Conservation (phyloP, 2,797 vertebrate species). For the Eutrigla gurnardus region DNA sequence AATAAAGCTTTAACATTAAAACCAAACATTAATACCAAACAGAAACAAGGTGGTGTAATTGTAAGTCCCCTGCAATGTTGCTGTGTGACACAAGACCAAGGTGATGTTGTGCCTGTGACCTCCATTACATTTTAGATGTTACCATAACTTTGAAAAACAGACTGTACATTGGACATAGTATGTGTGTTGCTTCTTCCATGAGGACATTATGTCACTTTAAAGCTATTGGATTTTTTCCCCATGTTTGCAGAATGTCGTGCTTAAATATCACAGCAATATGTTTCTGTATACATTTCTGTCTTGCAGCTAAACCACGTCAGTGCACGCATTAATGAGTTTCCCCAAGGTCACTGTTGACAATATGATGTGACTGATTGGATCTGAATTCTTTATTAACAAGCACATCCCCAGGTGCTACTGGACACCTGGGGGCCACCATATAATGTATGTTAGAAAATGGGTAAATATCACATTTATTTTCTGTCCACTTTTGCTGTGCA, state of each 20-base stretch:
- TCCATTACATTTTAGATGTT: no score
- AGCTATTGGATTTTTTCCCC: constrained; percentile 25
- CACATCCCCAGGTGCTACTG: neutral
- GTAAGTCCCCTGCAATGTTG: no score
- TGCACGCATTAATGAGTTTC: constrained; percentile 26
- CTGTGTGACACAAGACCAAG: no score
- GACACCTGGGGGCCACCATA: neutral
- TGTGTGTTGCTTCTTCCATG: neutral
- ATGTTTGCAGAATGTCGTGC: constrained; percentile 38
- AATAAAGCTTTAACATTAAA: neutral
- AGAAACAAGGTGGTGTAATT: neutral
- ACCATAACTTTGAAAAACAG: no score
- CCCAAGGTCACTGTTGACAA: neutral
- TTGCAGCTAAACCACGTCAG: constrained; percentile 14
- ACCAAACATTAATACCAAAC: no score
- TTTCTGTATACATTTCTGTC: neutral
- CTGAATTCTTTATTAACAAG: constrained; percentile 3
- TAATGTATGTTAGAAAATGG: neutral
- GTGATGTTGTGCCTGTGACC: neutral
- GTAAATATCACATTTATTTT: neutral
- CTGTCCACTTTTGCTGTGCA: neutral
- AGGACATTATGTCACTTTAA: neutral
- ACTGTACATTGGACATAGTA: no score
- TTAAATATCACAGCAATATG: constrained; percentile 41
- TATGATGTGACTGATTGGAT: neutral